phyloP scores from a whole-genome alignment of 2,113 vertebrate species.

The Petrocephalus zakoni region DNA sequence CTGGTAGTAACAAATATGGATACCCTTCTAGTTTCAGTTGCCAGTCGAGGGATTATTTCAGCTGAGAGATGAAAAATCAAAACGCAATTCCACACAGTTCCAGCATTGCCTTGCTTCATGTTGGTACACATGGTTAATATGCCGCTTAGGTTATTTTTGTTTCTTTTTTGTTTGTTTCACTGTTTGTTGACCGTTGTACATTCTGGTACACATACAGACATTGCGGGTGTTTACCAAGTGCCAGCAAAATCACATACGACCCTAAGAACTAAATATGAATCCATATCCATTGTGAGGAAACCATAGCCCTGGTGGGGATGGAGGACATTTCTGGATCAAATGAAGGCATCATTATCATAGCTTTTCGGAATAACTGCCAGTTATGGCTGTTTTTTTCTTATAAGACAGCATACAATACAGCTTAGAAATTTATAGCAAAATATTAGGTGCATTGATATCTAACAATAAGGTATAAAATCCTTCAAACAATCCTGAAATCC shows the following conservation, averaged over 20 bases:
- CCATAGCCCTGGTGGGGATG: background rate
- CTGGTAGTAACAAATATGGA: background rate
- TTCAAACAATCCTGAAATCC: background rate
- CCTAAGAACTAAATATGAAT: background rate
- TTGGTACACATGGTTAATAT: background rate
- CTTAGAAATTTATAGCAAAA: background rate
- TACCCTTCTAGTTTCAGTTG: background rate
- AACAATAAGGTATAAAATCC: background rate
- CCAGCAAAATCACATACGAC: background rate
- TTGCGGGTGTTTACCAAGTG: background rate
- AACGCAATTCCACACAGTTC: background rate
- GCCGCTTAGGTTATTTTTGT: background rate
- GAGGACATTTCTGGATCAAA: background rate
- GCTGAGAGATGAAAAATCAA: background rate
- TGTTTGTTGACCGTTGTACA: background rate
- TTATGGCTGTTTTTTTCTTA: too few species aligned
- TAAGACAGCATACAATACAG: background rate
- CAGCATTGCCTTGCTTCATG: background rate
- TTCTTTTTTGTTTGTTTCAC: background rate
- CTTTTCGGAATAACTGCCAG: background rate
- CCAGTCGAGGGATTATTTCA: background rate
- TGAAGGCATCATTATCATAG: background rate
- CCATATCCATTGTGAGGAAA: background rate
- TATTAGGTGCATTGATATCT: background rate
- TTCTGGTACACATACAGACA: background rate